Evolutionary conservation across 2,888 invertebrate genomes (phyloP).

Genomic region (Leptopilina drosophilae): DNA sequence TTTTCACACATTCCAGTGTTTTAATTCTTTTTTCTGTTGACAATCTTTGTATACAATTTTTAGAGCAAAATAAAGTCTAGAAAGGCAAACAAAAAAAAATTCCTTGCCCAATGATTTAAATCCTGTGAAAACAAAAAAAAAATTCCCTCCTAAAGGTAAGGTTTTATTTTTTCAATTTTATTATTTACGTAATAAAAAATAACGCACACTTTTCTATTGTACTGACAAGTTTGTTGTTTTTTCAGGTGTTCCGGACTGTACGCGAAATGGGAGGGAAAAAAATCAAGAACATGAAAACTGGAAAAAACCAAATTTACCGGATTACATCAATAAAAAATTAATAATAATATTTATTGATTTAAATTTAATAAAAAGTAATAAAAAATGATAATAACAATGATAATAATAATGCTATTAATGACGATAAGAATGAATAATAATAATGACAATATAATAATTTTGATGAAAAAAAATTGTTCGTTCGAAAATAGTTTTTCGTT

Average conservation of each 20-base stretch:
- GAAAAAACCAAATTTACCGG: not conserved
- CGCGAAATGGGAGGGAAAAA: not conserved
- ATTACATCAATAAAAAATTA: not conserved
- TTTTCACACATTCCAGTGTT: slow-evolving; percentile 72
- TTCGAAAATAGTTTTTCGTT: too few species aligned
- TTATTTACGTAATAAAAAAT: too few species aligned
- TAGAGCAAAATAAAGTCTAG: slow-evolving; percentile 77
- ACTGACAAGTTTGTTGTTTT: not conserved
- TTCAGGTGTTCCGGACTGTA: slow-evolving; percentile 22
- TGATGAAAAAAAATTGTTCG: too few species aligned
- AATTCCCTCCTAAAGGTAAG: not conserved
- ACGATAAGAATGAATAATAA: too few species aligned
- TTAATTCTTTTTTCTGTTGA: slow-evolving; percentile 72
- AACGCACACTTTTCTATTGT: slow-evolving; percentile 10
- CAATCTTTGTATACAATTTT: slow-evolving; percentile 75
- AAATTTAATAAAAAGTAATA: too few species aligned
- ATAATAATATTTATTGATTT: too few species aligned
- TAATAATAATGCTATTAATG: too few species aligned
- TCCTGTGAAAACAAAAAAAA: not conserved
- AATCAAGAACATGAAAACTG: not conserved
- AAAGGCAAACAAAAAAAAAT: slow-evolving; percentile 73
- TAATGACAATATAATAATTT: too few species aligned
- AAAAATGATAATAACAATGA: too few species aligned
- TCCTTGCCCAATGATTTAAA: slow-evolving; percentile 39
- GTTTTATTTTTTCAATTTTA: too few species aligned